These are phyloP conservation scores for Gallinago jamesoni DNA, from an alignment of 2,113 vertebrate species.

Conservation along the genomic window DNA sequence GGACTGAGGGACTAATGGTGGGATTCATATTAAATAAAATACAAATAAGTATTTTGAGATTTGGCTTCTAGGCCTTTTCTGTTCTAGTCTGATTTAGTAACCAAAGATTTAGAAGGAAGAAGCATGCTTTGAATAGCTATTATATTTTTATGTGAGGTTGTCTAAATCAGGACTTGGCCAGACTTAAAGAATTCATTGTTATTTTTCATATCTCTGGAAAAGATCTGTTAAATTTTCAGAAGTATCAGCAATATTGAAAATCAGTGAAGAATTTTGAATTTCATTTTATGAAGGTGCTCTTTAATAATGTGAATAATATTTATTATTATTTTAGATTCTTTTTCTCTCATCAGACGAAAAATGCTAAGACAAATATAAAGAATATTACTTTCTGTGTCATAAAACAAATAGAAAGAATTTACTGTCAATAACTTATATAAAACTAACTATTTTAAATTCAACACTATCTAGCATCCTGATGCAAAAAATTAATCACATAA, in stretches of 20 bases:
- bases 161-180: not conserved
- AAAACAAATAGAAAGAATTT: not conserved
- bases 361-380: not conserved
- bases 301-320: not conserved
- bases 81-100: not conserved
- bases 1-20: not conserved
- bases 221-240: not conserved
- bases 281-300: not conserved
- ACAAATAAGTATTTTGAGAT: not conserved
- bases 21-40: not conserved
- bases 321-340: not conserved
- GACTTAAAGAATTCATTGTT: not conserved
- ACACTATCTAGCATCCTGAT: not conserved
- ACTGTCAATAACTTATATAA: not conserved
- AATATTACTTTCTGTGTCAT: not conserved
- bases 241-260: not conserved
- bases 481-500: not conserved
- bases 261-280: not conserved
- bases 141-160: not conserved
- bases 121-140: not conserved
- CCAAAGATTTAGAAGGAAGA: not conserved
- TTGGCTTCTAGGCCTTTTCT: not conserved
- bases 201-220: not conserved
- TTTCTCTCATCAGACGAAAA: not conserved
- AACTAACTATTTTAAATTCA: not conserved